Percentiles rank a stretch among this genome's conserved stretches.
Evolutionary conservation across 92 coral and sea anemone genomes (phyloP).

Genomic region (Anthopleura xanthogrammica): DNA sequence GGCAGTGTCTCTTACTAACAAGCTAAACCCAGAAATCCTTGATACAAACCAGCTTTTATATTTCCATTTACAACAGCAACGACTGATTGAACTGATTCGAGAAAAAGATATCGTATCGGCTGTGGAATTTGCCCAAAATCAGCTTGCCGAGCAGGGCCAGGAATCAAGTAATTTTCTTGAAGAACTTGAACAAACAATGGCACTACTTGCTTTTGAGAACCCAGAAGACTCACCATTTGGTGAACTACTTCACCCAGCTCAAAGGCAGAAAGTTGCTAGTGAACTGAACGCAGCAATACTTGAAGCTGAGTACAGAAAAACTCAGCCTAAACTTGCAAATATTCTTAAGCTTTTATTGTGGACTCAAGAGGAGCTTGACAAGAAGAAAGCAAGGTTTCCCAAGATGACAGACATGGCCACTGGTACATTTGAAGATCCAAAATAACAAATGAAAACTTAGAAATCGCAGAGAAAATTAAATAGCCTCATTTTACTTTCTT

Average conservation of each 20-base stretch:
- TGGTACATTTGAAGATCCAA: slow-evolving; percentile 83
- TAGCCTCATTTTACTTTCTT: not conserved
- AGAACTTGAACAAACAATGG: slow-evolving; percentile 98
- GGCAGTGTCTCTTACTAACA: slow-evolving; percentile 91
- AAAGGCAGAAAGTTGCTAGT: slow-evolving; percentile 98
- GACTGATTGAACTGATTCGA: slow-evolving; percentile 91
- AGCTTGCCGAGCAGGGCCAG: slow-evolving; percentile 93
- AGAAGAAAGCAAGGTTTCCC: slow-evolving; percentile 91
- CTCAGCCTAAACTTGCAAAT: slow-evolving; percentile 89
- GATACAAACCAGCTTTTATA: slow-evolving; percentile 86
- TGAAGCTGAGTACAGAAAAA: slow-evolving; percentile 84
- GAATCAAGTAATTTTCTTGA: slow-evolving; percentile 92
- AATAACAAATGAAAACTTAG: slow-evolving; percentile 12
- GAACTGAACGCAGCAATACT: slow-evolving; percentile 96
- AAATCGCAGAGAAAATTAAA: not conserved
- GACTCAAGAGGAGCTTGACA: slow-evolving; percentile 94
- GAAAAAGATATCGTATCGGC: slow-evolving; percentile 95
- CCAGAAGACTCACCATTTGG: slow-evolving; percentile 98
- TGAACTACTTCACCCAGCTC: slow-evolving; percentile 84
- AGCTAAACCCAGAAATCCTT: slow-evolving; percentile 92
- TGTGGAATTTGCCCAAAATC: slow-evolving; percentile 98
- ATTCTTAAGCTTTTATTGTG: slow-evolving; percentile 87
- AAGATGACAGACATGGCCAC: slow-evolving; percentile 93
- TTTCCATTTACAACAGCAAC: slow-evolving; percentile 95
- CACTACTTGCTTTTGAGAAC: slow-evolving; percentile 91